These are phyloP conservation scores for Neogobius melanostomus DNA, from an alignment of 2,113 vertebrate species.

Conservation along the genomic window DNA sequence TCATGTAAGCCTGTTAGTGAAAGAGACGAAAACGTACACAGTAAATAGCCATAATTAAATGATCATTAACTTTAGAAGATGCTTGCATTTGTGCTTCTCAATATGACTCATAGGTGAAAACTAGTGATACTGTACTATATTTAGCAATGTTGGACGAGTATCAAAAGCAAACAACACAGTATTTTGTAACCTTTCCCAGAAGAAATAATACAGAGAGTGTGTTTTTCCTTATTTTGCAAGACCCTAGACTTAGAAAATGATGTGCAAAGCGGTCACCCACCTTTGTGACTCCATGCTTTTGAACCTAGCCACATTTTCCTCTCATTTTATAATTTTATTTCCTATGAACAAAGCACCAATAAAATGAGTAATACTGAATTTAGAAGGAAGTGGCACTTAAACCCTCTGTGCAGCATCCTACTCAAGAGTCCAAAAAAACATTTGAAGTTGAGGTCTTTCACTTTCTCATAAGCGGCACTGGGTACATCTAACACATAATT, in stretches of 20 bases:
- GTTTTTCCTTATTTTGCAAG: not conserved
- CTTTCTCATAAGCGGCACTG: constrained; percentile 13
- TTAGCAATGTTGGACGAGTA: constrained; percentile 11
- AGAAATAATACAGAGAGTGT: not conserved
- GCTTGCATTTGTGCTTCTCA: too few relatives aligned
- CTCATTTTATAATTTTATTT: constrained; percentile 43
- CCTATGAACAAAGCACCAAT: constrained; percentile 23
- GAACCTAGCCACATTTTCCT: constrained; percentile 49
- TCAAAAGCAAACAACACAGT: not conserved
- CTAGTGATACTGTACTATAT: too few relatives aligned
- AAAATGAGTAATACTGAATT: constrained; percentile 37
- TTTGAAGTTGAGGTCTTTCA: constrained; percentile 37
- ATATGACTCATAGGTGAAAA: too few relatives aligned
- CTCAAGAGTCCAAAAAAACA: constrained; percentile 18
- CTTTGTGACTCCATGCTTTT: constrained; percentile 53
- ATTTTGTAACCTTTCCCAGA: not conserved
- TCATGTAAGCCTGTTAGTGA: too few relatives aligned
- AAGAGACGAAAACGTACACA: too few relatives aligned
- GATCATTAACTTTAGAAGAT: too few relatives aligned
- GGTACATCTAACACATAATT: constrained; percentile 22
- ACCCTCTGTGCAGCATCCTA: constrained; percentile 31
- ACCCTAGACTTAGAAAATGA: not conserved
- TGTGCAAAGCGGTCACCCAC: constrained; percentile 56
- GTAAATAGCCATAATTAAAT: too few relatives aligned
- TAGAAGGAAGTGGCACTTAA: constrained; percentile 36